Percentiles rank a stretch among this genome's conserved stretches.
These are phyloP conservation scores for Telmatochromis brichardi DNA, from an alignment of 2,113 vertebrate genomes.

Conservation along the genomic window DNA sequence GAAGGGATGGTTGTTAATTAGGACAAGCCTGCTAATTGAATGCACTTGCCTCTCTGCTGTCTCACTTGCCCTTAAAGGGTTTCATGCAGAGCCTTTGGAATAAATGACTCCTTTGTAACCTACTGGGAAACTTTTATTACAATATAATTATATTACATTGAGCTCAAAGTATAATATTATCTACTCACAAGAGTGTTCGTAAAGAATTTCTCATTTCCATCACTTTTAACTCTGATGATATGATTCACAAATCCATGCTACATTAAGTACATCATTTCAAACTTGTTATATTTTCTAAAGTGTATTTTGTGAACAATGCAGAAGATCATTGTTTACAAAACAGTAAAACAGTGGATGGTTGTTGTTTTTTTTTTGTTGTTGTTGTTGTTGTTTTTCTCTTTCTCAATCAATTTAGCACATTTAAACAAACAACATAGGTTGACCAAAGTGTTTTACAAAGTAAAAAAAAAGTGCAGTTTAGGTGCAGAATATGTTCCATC, in stretches of 20 bases:
- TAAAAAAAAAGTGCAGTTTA: background rate
- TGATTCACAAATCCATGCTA: background rate
- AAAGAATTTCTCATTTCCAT: background rate
- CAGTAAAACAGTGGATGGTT: background rate
- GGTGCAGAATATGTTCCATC: background rate
- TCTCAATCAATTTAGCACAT: background rate
- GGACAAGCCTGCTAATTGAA: constrained; percentile 45
- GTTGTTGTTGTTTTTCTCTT: background rate
- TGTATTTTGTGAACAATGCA: background rate
- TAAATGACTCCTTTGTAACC: constrained; percentile 32
- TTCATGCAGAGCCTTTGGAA: background rate
- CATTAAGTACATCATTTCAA: background rate
- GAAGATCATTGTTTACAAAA: background rate
- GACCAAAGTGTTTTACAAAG: background rate
- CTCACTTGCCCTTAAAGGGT: constrained; percentile 14
- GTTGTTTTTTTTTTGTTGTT: rapidly evolving
- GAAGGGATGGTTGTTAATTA: constrained; percentile 46
- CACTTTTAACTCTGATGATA: background rate
- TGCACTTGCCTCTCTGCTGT: constrained; percentile 43
- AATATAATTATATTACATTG: background rate
- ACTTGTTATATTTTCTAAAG: background rate
- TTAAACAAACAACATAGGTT: background rate
- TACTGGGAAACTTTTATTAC: background rate
- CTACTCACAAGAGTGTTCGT: background rate
- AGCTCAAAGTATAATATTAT: background rate